A percentile compares a stretch with the other conserved stretches of the same genome.
Conservation (phyloP, 2,797 vertebrate genomes). For the Premnoplex brunnescens region DNA sequence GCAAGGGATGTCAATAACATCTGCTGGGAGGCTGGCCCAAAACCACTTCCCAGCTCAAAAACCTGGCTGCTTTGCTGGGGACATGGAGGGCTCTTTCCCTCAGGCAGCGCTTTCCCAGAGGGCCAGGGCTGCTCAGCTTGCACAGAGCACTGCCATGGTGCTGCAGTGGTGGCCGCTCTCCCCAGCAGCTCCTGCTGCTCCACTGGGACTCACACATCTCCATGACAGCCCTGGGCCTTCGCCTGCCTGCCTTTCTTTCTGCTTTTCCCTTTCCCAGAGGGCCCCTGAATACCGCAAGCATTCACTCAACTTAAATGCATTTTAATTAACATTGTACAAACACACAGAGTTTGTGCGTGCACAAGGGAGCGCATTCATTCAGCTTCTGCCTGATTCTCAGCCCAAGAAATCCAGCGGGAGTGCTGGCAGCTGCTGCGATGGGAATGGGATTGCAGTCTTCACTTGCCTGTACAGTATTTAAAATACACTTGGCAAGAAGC, state of each 20-base stretch:
- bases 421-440: fast-evolving
- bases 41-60: not conserved
- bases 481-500: not conserved
- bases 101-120: not conserved
- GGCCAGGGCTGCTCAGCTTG: not conserved
- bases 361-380: not conserved
- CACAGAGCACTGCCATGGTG: not conserved
- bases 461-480: not conserved
- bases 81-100: not conserved
- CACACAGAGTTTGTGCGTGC: not conserved
- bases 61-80: constrained; percentile 19
- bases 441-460: not conserved
- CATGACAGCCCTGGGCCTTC: not conserved
- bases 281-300: constrained; percentile 20
- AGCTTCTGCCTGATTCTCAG: not conserved
- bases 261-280: not conserved
- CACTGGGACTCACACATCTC: not conserved
- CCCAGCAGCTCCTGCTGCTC: constrained; percentile 19
- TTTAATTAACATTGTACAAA: constrained; percentile 74
- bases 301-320: constrained; percentile 61
- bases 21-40: not conserved
- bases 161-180: not conserved
- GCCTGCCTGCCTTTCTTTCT: not conserved
- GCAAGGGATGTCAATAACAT: not conserved
- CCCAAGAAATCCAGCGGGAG: not conserved